Base-by-base conservation (phyloP, 2,888 invertebrate species). In the Calameuta idolon region DNA sequence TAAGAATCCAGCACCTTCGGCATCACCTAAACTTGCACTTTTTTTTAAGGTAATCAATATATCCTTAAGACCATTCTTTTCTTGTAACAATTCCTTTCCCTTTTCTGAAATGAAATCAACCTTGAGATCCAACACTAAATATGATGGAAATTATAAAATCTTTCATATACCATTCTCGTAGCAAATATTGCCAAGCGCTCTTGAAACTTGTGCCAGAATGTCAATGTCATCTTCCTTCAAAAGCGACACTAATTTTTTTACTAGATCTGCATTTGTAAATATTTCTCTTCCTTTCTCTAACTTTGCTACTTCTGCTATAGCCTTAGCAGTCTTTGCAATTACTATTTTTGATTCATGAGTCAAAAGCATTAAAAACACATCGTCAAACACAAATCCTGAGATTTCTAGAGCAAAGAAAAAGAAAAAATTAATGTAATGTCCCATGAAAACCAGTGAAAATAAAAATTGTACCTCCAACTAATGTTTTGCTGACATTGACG, bases 141-240 rank as follows among this genome's bases (percentile, higher is more conserved):
- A 37, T 5, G 9, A 23, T 55, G 1, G 9, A 55, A 55, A 55
- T 55, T 23, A 55, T 23, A 55, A 9, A 23, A 55, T 55, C 23
- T 23, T 23, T 55, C 55, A 23, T 23, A 95, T 92, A 92, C 97
- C 96, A 92, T 97, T 97, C 89, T 97, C 96, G 90, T 96, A 98
- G 90, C 97, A 97, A 88, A 98, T 95, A 91, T 98, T 98, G 69
- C 97, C 98, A 34, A 98, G 92, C 4, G 97, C 96, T 86, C 98
- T 93, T 84, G 96, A 96, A 69, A 95, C 94, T 89, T 98, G 96
- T 83, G 95, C 95, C 12, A 95, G 92, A 76, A 95, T 90, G 82
- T 94, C 94, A 80, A 93, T 88, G 79, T 92, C 92, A 15, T 93
- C 92, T 4, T 81, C 81, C 37, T 87, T 86, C 77, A 95, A 88